These are phyloP conservation scores for Oxystoma pomonae DNA, from an alignment of 2,888 invertebrate genomes.

Conservation along the genomic window DNA sequence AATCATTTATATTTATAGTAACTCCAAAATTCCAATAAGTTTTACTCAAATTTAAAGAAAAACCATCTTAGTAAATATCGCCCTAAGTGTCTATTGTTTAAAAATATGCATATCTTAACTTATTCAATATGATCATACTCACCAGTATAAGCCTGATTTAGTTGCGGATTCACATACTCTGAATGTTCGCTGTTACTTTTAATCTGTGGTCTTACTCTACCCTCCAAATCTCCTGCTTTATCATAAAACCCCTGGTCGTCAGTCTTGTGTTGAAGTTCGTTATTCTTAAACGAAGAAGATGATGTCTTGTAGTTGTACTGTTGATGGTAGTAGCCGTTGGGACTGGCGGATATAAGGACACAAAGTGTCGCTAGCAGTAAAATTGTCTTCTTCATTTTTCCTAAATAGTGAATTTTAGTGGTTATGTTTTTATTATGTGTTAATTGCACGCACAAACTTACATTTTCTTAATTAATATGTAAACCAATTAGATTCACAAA, in stretches of 20 bases:
- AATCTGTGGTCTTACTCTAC: slow-evolving; percentile 39
- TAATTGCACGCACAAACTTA: no score
- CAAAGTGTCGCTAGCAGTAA: not conserved
- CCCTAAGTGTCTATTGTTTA: no score
- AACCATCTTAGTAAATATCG: no score
- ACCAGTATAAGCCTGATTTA: slow-evolving; percentile 13
- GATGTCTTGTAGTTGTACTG: slow-evolving; percentile 45
- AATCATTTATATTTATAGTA: no score
- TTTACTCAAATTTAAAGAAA: no score
- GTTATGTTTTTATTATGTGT: no score
- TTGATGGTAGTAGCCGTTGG: slow-evolving; percentile 43
- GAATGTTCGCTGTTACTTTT: slow-evolving; percentile 43
- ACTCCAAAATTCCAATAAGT: no score
- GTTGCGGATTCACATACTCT: slow-evolving; percentile 44
- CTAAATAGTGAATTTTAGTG: not conserved
- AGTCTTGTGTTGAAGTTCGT: slow-evolving; percentile 44
- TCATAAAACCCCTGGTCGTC: slow-evolving; percentile 45
- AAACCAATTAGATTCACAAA: no score
- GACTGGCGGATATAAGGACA: slow-evolving; percentile 16
- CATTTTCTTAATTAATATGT: no score
- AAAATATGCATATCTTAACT: no score
- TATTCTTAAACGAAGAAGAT: slow-evolving; percentile 42
- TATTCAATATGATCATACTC: no score
- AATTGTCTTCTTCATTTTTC: not conserved
- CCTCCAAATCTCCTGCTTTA: slow-evolving; percentile 44